Percentiles rank a stretch among this genome's conserved stretches.
Conservation (phyloP, 2,888 invertebrate species). For the Rhaphigaster nebulosa region DNA sequence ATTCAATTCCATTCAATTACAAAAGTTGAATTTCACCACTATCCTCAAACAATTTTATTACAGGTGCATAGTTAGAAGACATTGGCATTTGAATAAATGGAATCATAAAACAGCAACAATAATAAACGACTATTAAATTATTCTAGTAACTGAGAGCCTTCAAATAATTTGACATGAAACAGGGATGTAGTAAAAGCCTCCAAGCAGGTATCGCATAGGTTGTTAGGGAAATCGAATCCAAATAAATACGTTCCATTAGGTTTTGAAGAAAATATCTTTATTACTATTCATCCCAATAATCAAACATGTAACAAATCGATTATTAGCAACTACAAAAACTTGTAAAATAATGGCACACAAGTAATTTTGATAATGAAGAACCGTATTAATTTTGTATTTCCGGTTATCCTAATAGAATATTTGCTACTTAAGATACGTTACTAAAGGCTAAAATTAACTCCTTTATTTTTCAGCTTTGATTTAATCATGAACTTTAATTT, state of each 20-base stretch:
- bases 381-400: not conserved
- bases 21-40: no score
- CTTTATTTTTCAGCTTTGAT: no score
- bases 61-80: no score
- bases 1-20: no score
- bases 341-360: not conserved
- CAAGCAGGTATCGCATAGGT: not conserved
- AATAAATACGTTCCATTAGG: not conserved
- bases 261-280: not conserved
- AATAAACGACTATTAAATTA: not conserved
- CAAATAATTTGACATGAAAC: not conserved
- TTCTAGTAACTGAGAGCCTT: not conserved
- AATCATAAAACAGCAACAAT: no score
- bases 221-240: not conserved
- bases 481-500: no score
- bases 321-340: not conserved
- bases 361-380: not conserved
- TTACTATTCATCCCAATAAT: not conserved
- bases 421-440: not conserved
- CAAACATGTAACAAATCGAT: not conserved
- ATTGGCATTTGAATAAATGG: no score
- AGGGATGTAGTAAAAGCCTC: not conserved
- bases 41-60: no score
- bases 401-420: not conserved
- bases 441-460: no score